These are phyloP conservation scores for Arenaria interpres DNA, from an alignment of 2,113 vertebrate genomes.

Conservation along the genomic window DNA sequence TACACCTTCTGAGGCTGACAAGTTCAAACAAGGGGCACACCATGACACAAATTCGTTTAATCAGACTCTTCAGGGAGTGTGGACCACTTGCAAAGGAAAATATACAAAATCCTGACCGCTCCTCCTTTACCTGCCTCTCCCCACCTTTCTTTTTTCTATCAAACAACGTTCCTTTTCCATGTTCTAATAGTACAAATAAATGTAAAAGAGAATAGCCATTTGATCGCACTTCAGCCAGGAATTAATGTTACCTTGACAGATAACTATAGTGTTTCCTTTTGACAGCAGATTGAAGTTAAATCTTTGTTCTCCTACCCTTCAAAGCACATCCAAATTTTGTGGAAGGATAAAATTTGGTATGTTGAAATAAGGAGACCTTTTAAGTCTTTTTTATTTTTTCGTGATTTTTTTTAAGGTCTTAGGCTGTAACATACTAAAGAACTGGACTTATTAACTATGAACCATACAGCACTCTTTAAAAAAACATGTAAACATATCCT, in stretches of 20 bases:
- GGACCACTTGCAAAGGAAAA: background rate
- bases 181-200: background rate
- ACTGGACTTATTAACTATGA: background rate
- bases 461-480: background rate
- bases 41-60: background rate
- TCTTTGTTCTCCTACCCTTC: background rate
- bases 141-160: background rate
- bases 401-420: background rate
- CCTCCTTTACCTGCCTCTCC: background rate
- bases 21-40: background rate
- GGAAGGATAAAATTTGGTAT: background rate
- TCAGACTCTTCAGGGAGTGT: background rate
- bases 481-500: background rate
- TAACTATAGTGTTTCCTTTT: background rate
- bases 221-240: background rate
- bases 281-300: background rate
- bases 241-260: background rate
- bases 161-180: background rate
- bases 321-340: background rate
- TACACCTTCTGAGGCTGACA: background rate
- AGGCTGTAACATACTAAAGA: background rate
- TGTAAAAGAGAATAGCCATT: background rate
- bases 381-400: background rate
- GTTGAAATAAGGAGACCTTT: background rate
- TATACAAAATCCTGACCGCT: background rate